A percentile compares a stretch with the other conserved stretches of the same genome.
These are phyloP conservation scores for Sebastes cheni DNA, from an alignment of 2,797 vertebrate species.

Conservation along the genomic window DNA sequence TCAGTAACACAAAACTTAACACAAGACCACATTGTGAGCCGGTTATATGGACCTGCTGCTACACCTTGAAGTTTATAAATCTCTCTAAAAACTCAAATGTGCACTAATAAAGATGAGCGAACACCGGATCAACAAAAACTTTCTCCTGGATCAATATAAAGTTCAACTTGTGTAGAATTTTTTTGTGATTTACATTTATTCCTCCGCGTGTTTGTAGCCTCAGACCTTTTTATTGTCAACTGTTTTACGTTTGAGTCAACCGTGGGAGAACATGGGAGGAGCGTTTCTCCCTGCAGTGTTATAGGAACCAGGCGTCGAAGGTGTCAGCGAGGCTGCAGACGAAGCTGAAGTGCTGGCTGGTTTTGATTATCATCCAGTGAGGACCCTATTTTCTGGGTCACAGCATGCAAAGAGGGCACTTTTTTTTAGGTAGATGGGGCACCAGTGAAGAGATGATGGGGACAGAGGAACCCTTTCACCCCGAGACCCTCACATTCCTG, in stretches of 20 bases:
- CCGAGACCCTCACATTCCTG: conserved; percentile 27
- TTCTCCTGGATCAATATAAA: not conserved
- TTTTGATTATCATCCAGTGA: conserved; percentile 72
- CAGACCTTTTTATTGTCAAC: conserved; percentile 17
- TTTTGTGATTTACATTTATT: not conserved
- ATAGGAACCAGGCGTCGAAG: conserved; percentile 78
- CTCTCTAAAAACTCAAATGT: not conserved
- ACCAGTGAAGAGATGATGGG: conserved; percentile 34
- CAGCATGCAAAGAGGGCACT: conserved; percentile 64
- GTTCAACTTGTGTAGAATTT: not conserved
- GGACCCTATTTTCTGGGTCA: conserved; percentile 79
- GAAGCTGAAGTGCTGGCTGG: conserved; percentile 53
- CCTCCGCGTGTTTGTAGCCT: not conserved
- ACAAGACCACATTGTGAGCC: not conserved
- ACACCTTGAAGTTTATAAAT: not conserved
- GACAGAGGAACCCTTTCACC: conserved; percentile 41
- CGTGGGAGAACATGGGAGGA: conserved; percentile 32
- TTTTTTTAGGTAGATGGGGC: conserved; percentile 59
- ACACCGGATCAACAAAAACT: not conserved
- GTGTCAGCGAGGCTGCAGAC: conserved; percentile 45
- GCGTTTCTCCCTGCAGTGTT: conserved; percentile 39
- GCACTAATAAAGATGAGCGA: not conserved
- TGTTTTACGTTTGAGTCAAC: conserved; percentile 23
- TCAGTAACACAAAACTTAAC: conserved; percentile 14
- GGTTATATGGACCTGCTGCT: conserved; percentile 12